Conservation (phyloP, 2,888 invertebrate genomes). For the Dysmachus trigonus region DNA sequence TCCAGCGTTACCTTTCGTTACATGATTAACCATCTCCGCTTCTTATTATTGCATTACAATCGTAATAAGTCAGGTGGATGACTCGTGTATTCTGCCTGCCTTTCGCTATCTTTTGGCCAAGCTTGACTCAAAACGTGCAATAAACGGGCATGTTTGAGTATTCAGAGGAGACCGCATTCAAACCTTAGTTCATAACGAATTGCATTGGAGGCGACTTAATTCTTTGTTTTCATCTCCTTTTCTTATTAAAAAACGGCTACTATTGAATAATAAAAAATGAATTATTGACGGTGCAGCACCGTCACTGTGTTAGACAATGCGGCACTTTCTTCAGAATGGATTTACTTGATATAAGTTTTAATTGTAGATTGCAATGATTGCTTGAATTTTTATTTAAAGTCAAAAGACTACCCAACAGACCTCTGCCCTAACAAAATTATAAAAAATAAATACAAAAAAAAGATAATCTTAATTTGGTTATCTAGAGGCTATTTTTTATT, state of each 20-base stretch:
- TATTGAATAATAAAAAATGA: background rate
- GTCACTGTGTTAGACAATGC: background rate
- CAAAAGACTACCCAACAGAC: no score
- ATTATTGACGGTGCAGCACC: background rate
- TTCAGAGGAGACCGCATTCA: background rate
- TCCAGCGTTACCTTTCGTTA: conserved; percentile 28
- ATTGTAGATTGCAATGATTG: no score
- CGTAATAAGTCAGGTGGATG: conserved; percentile 29
- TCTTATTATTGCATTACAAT: conserved; percentile 32
- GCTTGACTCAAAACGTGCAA: background rate
- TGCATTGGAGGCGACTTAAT: background rate
- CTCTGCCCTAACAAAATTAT: no score
- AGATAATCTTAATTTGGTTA: no score
- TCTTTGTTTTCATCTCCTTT: background rate
- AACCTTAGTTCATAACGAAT: background rate
- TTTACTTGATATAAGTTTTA: no score
- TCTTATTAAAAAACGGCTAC: background rate
- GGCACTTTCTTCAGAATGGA: background rate
- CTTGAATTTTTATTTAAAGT: no score
- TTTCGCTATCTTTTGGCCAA: background rate
- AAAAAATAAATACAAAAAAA: no score
- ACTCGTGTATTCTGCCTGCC: background rate
- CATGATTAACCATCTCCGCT: conserved; percentile 12
- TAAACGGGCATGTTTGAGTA: conserved; percentile 7
- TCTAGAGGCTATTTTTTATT: no score